Evolutionary conservation across 2,888 invertebrate species (phyloP).

Genomic region (Agriopis marginaria): DNA sequence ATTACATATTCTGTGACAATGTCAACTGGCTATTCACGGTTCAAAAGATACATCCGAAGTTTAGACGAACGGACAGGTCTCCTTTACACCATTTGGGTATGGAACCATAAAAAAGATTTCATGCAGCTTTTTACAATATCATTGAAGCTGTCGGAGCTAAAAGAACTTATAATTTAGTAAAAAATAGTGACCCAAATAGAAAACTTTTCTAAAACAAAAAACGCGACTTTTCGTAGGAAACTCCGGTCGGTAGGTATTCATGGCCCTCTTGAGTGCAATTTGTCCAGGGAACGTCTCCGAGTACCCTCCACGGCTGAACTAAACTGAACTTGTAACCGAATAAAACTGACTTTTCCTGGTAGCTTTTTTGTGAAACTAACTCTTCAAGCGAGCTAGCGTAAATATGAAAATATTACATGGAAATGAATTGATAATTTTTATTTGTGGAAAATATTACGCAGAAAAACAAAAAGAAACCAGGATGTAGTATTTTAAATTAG

Average conservation of each 20-base stretch:
- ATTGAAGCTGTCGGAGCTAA: too few relatives aligned
- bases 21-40: too few relatives aligned
- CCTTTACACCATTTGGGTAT: too few relatives aligned
- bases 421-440: constrained; percentile 1
- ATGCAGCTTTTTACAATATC: too few relatives aligned
- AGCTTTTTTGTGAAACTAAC: constrained; percentile 47
- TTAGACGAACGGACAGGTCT: too few relatives aligned
- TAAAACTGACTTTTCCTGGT: constrained; percentile 53
- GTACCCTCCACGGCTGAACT: constrained; percentile 68
- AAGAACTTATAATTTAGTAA: neutral
- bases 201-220: constrained; percentile 13
- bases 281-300: constrained; percentile 69
- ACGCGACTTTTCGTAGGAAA: constrained; percentile 20
- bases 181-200: neutral
- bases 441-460: too few relatives aligned
- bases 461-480: too few relatives aligned
- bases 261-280: constrained; percentile 73
- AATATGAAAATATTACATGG: constrained; percentile 12
- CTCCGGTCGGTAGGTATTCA: constrained; percentile 48
- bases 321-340: constrained; percentile 70
- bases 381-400: constrained; percentile 13
- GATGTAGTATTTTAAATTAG: too few relatives aligned
- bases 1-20: too few relatives aligned
- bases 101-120: too few relatives aligned
- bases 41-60: too few relatives aligned